Evolutionary conservation across 1,140 invertebrate genomes (phyloP), one percentile per base, ranked within the genome.

Genomic region (Drosophila busckii): DNA sequence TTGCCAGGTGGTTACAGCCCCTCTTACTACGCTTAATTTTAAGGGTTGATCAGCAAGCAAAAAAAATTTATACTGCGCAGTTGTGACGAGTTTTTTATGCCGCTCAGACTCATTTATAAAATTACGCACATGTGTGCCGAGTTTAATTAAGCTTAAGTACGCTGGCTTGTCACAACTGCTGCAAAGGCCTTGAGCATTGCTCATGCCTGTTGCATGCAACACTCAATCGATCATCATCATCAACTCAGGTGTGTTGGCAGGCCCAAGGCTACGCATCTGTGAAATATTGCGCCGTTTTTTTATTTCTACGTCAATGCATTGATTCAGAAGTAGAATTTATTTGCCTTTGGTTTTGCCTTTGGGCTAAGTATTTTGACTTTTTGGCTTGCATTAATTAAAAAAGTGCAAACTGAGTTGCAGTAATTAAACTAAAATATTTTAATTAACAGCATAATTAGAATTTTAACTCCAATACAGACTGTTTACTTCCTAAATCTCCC

Each of bases 401-500:
- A n/a, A n/a, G n/a, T n/a, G n/a, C n/a, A n/a, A n/a, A n/a, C n/a
- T n/a, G n/a, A n/a, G n/a, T n/a, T n/a, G n/a, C n/a, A n/a, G n/a
- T n/a, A n/a, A n/a, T n/a, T n/a, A n/a, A n/a, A n/a, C n/a, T n/a
- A n/a, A n/a, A n/a, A n/a, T n/a, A n/a, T n/a, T n/a, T n/a, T n/a
- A n/a, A n/a, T n/a, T n/a, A n/a, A n/a, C n/a, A n/a, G n/a, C n/a
- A n/a, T n/a, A n/a, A n/a, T n/a, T n/a, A n/a, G n/a, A n/a, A n/a
- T n/a, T n/a, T n/a, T n/a, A n/a, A n/a, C n/a, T n/a, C n/a, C 69
- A 92, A 91, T 69, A 90, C 93, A 64, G 93, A 95, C 93, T 91
- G 88, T 38, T 70, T 97, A 46, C 88, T 93, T 5, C 91, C 92
- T 46, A 94, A 93, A 80, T 93, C 92, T 88, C 68, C 89, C 42